A percentile compares a stretch with the other conserved stretches of the same genome.
Conservation (phyloP, 2,888 invertebrate genomes). For the Scelioninae gen. 2 region DNA sequence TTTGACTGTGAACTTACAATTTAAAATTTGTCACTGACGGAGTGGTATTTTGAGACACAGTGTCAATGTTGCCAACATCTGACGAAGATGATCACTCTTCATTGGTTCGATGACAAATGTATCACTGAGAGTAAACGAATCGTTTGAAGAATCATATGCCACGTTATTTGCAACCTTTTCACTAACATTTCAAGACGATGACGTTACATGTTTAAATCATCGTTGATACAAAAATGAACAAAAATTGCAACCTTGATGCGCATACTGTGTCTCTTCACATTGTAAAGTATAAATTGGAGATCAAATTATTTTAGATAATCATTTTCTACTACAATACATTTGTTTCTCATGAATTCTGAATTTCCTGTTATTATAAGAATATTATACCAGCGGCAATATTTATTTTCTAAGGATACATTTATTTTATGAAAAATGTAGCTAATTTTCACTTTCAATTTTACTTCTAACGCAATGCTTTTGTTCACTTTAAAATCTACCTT, state of each 20-base stretch:
- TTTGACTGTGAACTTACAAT: too few relatives aligned
- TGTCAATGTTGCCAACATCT: too few relatives aligned
- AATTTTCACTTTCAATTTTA: too few relatives aligned
- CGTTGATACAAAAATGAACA: neutral
- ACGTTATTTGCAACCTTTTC: constrained; percentile 4
- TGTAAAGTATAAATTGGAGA: neutral
- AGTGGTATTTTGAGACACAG: too few relatives aligned
- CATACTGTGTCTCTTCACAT: too few relatives aligned
- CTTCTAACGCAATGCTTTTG: too few relatives aligned
- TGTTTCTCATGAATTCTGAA: constrained; percentile 12
- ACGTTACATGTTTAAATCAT: neutral
- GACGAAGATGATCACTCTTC: constrained; percentile 11
- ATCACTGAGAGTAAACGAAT: neutral
- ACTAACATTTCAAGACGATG: neutral
- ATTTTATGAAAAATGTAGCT: too few relatives aligned
- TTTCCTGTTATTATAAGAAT: constrained; percentile 10
- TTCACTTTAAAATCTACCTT: too few relatives aligned
- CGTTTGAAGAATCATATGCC: neutral
- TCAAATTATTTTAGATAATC: constrained; percentile 12
- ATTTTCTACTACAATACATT: constrained; percentile 10
- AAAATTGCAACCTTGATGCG: constrained; percentile 9
- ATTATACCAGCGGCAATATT: too few relatives aligned
- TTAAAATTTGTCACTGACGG: too few relatives aligned
- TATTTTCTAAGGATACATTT: too few relatives aligned
- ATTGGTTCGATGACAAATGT: constrained; percentile 7